These are phyloP conservation scores for Melanotaenia trifasciata DNA, from an alignment of 2,797 vertebrate genomes.

Conservation along the genomic window DNA sequence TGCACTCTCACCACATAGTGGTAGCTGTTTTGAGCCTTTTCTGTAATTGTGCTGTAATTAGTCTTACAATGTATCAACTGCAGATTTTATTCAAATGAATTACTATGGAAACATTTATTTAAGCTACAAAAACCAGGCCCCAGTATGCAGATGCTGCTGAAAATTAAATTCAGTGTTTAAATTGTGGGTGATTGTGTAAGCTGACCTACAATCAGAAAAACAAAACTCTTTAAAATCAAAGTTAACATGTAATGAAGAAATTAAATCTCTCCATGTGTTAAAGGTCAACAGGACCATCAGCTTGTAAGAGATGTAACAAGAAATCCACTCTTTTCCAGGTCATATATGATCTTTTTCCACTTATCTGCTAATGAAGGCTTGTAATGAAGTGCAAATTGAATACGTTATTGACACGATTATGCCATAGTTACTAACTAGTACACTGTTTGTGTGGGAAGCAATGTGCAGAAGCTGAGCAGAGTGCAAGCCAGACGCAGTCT, in stretches of 20 bases:
- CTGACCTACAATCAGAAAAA: not conserved
- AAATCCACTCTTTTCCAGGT: conserved; percentile 9
- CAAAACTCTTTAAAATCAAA: conserved; percentile 4
- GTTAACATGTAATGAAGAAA: not conserved
- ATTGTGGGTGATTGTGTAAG: not conserved
- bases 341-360: conserved; percentile 21
- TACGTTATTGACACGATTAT: conserved; percentile 42
- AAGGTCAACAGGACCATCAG: conserved; percentile 33
- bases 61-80: not conserved
- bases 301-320: conserved; percentile 21
- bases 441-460: conserved; percentile 15
- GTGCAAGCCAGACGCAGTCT: conserved; percentile 1
- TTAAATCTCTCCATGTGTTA: not conserved
- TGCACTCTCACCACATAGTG: not conserved
- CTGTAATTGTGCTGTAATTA: not conserved
- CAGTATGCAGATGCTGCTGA: not conserved
- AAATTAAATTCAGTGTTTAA: not conserved
- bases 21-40: not conserved
- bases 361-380: conserved; percentile 36
- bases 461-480: not conserved
- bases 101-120: conserved; percentile 11
- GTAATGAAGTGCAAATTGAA: conserved; percentile 10
- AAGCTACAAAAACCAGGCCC: not conserved
- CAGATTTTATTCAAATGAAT: not conserved
- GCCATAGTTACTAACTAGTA: conserved; percentile 7